Evolutionary conservation across 2,888 invertebrate genomes (phyloP).

Genomic region (Eristalis pertinax): DNA sequence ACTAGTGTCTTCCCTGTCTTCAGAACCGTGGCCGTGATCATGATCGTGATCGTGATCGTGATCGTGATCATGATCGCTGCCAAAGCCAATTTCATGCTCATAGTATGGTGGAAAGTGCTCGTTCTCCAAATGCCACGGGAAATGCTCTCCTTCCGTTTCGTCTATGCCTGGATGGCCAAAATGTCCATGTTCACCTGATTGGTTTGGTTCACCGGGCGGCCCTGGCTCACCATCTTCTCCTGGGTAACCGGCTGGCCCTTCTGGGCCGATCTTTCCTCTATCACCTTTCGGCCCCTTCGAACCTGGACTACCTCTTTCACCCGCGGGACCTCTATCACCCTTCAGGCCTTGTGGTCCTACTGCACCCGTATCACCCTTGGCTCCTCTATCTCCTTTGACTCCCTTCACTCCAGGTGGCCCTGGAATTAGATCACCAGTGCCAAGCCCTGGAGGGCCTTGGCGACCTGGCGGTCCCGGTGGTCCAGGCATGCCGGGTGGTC

Average conservation of each 20-base stretch:
- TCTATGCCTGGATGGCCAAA: background rate
- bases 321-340: background rate
- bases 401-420: slow-evolving; percentile 40
- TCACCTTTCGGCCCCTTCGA: background rate
- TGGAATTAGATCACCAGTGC: background rate
- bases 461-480: slow-evolving; percentile 50
- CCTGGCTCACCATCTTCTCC: background rate
- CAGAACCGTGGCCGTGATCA: background rate
- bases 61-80: background rate
- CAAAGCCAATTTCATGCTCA: background rate
- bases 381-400: slow-evolving; percentile 42
- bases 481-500: slow-evolving; percentile 29
- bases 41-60: no score
- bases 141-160: background rate
- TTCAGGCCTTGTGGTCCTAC: background rate
- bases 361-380: background rate
- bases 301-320: background rate
- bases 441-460: slow-evolving; percentile 48
- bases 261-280: no score
- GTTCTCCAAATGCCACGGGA: background rate
- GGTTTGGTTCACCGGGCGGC: background rate
- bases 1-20: background rate
- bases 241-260: no score
- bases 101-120: background rate
- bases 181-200: background rate